These are phyloP conservation scores for Clistopyga incitator DNA, from an alignment of 2,888 invertebrate species.

Conservation along the genomic window DNA sequence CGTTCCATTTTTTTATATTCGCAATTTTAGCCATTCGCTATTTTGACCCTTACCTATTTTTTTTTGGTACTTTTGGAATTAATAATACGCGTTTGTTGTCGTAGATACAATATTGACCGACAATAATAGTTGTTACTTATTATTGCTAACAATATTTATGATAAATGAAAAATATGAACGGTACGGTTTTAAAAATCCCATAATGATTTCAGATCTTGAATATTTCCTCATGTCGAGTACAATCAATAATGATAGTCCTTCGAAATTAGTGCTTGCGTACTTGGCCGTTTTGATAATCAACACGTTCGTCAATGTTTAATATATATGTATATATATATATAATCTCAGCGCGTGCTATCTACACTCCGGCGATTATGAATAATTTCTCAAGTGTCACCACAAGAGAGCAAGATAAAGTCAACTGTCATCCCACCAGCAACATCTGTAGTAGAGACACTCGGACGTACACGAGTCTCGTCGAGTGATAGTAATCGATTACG, in stretches of 20 bases:
- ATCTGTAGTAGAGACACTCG: conserved; percentile 25
- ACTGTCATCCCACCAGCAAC: conserved; percentile 21
- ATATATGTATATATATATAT: too few relatives aligned
- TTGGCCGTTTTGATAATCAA: neutral
- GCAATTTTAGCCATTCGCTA: too few relatives aligned
- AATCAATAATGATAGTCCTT: neutral
- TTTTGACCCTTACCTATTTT: too few relatives aligned
- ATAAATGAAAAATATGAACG: neutral
- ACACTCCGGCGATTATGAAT: neutral
- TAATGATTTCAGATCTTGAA: neutral
- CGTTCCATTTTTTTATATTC: too few relatives aligned
- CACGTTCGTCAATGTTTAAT: neutral
- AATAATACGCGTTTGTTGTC: too few relatives aligned
- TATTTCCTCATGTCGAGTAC: neutral
- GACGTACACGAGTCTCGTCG: conserved; percentile 17
- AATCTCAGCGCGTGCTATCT: neutral
- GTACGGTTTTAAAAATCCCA: neutral
- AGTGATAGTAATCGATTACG: conserved; percentile 53
- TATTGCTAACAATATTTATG: neutral
- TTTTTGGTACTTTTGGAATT: too few relatives aligned
- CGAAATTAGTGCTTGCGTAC: neutral
- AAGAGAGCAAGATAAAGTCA: conserved; percentile 30
- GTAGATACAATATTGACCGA: too few relatives aligned
- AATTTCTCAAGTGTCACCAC: conserved; percentile 19
- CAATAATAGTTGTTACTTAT: too few relatives aligned